Conservation (phyloP, 2,888 invertebrate species). For the Cephus rjabovi region DNA sequence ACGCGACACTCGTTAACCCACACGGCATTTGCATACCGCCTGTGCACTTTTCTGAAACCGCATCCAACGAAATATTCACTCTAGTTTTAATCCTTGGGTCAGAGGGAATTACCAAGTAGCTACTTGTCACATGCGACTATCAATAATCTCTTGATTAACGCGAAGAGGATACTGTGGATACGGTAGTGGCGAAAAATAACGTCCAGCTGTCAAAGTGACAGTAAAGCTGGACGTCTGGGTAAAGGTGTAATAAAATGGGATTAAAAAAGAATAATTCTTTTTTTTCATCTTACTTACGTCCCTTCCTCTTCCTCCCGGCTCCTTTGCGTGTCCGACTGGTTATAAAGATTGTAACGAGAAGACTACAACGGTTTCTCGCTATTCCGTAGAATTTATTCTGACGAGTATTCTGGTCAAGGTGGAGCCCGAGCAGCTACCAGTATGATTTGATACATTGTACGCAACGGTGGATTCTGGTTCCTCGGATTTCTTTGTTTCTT, state of each 20-base stretch:
- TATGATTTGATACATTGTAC: not conserved
- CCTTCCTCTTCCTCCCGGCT: constrained; percentile 5
- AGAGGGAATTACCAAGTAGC: not conserved
- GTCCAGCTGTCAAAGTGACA: not conserved
- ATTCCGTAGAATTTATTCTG: constrained; percentile 9
- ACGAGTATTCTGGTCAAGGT: not conserved
- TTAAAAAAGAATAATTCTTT: not conserved
- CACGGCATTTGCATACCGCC: not conserved
- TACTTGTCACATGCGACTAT: not conserved
- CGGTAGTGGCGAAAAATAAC: not conserved
- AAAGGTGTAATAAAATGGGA: not conserved
- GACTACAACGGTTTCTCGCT: constrained; percentile 12
- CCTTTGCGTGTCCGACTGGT: constrained; percentile 13
- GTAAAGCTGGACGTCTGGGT: not conserved
- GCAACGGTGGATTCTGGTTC: not conserved
- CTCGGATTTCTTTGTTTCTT: not conserved
- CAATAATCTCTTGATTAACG: not conserved
- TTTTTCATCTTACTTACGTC: not conserved
- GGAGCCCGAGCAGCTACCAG: not conserved
- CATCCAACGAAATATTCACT: not conserved
- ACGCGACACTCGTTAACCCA: constrained; percentile 7
- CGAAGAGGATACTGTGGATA: not conserved
- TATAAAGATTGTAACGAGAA: constrained; percentile 21
- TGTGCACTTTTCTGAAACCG: not conserved
- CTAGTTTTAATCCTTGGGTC: not conserved